Conservation (phyloP, 2,113 vertebrate species). For the Colaptes auratus region DNA sequence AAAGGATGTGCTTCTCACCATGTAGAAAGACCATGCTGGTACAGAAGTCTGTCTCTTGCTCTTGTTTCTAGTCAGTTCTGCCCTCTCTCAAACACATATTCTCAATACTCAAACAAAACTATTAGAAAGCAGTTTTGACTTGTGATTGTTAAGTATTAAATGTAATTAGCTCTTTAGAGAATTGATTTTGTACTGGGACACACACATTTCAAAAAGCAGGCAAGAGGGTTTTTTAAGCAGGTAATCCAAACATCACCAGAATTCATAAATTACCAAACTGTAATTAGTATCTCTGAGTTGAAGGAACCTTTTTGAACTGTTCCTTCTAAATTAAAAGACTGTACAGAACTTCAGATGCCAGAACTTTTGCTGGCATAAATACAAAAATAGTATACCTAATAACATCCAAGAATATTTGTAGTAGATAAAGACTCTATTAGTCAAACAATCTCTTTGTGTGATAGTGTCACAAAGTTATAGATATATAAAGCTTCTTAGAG, state of each 20-base stretch:
- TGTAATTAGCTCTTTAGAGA: background rate
- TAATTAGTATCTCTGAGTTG: background rate
- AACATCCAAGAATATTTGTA: background rate
- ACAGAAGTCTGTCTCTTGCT: background rate
- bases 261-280: background rate
- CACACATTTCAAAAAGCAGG: background rate
- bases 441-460: background rate
- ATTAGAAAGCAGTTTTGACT: background rate
- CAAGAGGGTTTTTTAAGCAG: background rate
- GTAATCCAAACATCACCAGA: background rate
- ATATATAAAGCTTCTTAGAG: background rate
- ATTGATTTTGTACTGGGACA: background rate
- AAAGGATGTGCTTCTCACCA: fast-evolving
- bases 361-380: background rate
- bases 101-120: background rate
- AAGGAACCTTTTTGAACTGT: background rate
- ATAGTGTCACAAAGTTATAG: background rate
- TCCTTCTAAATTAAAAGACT: background rate
- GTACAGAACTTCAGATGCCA: background rate
- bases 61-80: background rate
- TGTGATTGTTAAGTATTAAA: background rate
- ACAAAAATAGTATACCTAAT: background rate
- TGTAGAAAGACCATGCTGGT: background rate
- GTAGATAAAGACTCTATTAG: background rate
- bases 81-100: background rate